Evolutionary conservation across 2,797 vertebrate genomes (phyloP).

Genomic region (Stomatorhinus walkeri): DNA sequence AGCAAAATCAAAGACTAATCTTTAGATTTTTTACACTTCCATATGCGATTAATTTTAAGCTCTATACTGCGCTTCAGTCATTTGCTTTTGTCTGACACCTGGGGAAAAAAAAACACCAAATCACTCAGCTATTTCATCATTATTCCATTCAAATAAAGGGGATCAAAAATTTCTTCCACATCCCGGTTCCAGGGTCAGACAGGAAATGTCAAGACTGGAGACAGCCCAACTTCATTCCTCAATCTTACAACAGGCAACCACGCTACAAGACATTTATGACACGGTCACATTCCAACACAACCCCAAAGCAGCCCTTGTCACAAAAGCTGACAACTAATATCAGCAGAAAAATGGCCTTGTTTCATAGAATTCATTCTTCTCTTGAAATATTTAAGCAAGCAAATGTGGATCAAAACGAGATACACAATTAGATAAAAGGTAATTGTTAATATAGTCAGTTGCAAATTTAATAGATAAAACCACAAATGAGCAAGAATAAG

Average conservation of each 20-base stretch:
- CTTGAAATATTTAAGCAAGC: neutral
- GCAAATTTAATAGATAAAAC: neutral
- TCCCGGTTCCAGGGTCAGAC: neutral
- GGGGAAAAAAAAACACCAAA: neutral
- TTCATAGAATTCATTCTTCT: neutral
- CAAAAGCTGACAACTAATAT: neutral
- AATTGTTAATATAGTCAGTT: neutral
- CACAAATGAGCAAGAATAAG: neutral
- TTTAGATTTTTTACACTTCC: neutral
- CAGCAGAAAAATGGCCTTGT: neutral
- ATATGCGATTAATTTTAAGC: neutral
- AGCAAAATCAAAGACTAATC: neutral
- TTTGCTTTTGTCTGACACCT: neutral
- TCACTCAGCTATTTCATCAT: neutral
- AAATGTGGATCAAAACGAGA: neutral
- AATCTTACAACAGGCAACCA: neutral
- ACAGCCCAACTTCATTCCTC: neutral
- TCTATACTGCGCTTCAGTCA: neutral
- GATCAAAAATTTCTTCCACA: neutral
- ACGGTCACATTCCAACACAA: neutral
- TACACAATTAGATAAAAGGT: neutral
- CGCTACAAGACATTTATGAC: neutral
- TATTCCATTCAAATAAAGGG: neutral
- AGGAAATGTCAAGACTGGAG: neutral
- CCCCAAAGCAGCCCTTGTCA: neutral